These are phyloP conservation scores for Diabrotica virgifera DNA, from an alignment of 1,140 invertebrate genomes.

Conservation along the genomic window DNA sequence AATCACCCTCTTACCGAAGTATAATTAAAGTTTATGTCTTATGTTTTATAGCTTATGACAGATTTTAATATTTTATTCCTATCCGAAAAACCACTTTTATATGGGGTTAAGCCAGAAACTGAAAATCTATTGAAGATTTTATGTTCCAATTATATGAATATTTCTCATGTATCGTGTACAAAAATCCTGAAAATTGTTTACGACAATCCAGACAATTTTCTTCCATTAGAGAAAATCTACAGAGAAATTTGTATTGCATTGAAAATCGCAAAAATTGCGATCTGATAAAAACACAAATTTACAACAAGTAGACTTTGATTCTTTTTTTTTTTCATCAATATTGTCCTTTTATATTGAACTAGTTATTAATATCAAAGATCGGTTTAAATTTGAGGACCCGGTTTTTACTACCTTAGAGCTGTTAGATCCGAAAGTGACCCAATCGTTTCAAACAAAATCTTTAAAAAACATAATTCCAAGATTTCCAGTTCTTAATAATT, in stretches of 20 bases:
- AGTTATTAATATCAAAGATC: not conserved
- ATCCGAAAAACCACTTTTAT: conserved; percentile 22
- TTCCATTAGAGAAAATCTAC: not conserved
- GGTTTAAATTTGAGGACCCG: conserved; percentile 6
- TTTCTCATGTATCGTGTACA: conserved; percentile 4
- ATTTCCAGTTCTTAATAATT: conserved; percentile 11
- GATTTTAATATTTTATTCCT: conserved; percentile 45
- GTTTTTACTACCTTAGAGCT: conserved; percentile 4
- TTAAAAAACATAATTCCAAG: not conserved
- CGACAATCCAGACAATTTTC: too few species aligned
- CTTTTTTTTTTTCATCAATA: not conserved
- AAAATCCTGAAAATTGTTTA: not conserved
- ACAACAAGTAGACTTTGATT: not conserved
- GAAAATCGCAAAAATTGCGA: not conserved
- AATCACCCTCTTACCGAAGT: conserved; percentile 36
- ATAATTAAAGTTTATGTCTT: conserved; percentile 43
- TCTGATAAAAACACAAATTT: not conserved
- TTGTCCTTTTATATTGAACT: conserved; percentile 9
- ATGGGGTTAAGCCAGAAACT: conserved; percentile 31
- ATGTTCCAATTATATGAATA: conserved; percentile 16
- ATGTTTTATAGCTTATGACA: conserved; percentile 33
- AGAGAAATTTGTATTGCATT: not conserved
- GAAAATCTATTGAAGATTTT: conserved; percentile 24
- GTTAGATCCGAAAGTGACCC: conserved; percentile 1
- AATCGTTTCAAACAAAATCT: conserved; percentile 4